phyloP scores from a whole-genome alignment of 1,140 invertebrate species.

The Meloidogyne exigua region DNA sequence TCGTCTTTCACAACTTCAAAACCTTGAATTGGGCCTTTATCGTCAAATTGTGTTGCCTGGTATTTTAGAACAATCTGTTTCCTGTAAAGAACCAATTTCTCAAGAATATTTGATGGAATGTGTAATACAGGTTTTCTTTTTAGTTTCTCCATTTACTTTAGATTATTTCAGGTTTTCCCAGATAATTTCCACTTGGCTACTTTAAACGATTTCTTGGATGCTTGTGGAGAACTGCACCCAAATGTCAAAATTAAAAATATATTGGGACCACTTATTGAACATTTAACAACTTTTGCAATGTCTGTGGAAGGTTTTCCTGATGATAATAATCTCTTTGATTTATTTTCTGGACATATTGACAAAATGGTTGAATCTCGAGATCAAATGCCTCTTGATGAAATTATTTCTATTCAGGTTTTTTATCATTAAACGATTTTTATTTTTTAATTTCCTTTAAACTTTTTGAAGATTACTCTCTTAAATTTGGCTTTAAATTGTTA shows the following conservation, averaged over 20 bases:
- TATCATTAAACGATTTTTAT: background rate
- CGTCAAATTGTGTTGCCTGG: slow-evolving; percentile 71
- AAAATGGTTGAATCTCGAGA: slow-evolving; percentile 76
- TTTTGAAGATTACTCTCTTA: slow-evolving; percentile 71
- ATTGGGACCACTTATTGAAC: slow-evolving; percentile 91
- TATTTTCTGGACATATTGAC: slow-evolving; percentile 95
- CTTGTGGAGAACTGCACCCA: slow-evolving; percentile 89
- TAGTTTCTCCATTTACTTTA: slow-evolving; percentile 1
- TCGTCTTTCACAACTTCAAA: slow-evolving; percentile 88
- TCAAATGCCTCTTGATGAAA: slow-evolving; percentile 86
- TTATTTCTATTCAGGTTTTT: slow-evolving; percentile 84
- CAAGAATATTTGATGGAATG: slow-evolving; percentile 99
- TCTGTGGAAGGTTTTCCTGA: slow-evolving; percentile 74
- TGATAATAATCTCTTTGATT: slow-evolving; percentile 91
- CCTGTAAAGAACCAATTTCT: slow-evolving; percentile 94
- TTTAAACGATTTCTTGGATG: slow-evolving; percentile 87
- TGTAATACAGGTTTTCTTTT: slow-evolving; percentile 83
- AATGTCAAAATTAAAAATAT: slow-evolving; percentile 89
- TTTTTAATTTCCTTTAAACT: background rate
- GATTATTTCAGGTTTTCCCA: slow-evolving; percentile 79
- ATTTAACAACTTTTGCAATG: slow-evolving; percentile 68
- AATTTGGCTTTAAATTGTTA: slow-evolving; percentile 95
- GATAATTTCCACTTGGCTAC: slow-evolving; percentile 98
- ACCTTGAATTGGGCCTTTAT: slow-evolving; percentile 88
- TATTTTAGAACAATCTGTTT: slow-evolving; percentile 86